These are phyloP conservation scores for Heliopora coerulea DNA, from an alignment of 92 coral and sea anemone species.

Conservation along the genomic window DNA sequence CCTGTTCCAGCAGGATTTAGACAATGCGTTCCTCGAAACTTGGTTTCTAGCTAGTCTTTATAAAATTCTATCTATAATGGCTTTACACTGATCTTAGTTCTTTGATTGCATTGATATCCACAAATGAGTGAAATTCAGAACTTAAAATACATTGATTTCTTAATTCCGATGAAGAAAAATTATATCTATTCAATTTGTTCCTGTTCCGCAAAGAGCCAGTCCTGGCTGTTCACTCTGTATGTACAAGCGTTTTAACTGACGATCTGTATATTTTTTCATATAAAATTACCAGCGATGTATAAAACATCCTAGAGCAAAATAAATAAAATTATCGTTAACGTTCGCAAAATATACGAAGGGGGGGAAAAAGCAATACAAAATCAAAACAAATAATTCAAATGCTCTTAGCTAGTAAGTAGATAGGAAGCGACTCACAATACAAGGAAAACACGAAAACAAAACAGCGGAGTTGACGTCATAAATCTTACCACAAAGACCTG, in stretches of 20 bases:
- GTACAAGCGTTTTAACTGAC: not conserved
- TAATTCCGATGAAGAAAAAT: constrained; percentile 18
- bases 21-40: no score
- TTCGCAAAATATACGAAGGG: no score
- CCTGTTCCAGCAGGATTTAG: no score
- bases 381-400: no score
- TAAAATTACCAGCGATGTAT: not conserved
- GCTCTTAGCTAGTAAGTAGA: no score
- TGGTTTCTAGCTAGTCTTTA: not conserved
- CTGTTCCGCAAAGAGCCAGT: not conserved
- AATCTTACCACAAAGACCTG: no score
- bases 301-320: not conserved
- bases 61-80: not conserved
- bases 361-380: no score
- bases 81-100: no score
- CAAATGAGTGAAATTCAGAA: not conserved
- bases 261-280: not conserved
- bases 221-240: not conserved
- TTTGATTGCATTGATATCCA: not conserved
- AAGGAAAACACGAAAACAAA: no score
- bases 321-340: no score
- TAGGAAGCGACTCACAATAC: no score
- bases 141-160: constrained; percentile 30
- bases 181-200: constrained; percentile 17
- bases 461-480: no score